Evolutionary conservation across 53 echinoderm and acorn worm genomes (phyloP), one percentile per base, ranked within the genome.

Genomic region (Echinarachnius parma): DNA sequence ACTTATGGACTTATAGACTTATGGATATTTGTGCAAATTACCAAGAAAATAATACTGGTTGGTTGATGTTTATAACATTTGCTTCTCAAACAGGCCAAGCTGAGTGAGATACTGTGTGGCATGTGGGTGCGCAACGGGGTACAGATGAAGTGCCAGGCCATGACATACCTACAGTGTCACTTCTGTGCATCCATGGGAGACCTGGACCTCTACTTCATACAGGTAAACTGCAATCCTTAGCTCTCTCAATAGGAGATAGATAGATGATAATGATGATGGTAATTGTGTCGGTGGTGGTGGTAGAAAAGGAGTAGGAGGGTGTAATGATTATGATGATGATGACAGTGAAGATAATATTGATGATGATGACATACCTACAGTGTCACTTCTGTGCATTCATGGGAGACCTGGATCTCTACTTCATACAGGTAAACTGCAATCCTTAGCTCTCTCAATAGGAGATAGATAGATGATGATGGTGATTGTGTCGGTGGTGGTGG

Each of bases 131-230:
- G 96, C 4, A 96, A 96, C 57, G 96, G 96, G 28, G 75, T 91
- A 4, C 96, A 96, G 76, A 96, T 96, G 61, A 91, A 82, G 27
- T 88, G 91, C 21, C 96, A 96, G 64, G 96, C 96, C 18, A 85
- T 96, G 82, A 96, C 96, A 20, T 96, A 96, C 48, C 75, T 79
- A 10, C 96, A 96, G 77, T 91, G 96, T 46, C 96, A 96, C 72
- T 96, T 96, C 77, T 96, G 96, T 77, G 87, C 91, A 33, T 96
- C 96, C 28, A 91, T 96, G 96, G 77, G 82, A 2, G 96, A 96
- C 55, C 78, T 90, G 0, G 96, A 91, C 72, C 82, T 96, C 9
- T 96, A 87, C 85, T 81, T 95, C 20, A 82, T 95, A 21, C 96
- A 94, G 87, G 94, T 93, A 82, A 37, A 53, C 19, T 8, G 28